Evolutionary conservation across 2,888 invertebrate species (phyloP), one percentile per base, ranked within the genome.

Genomic region (Latrodectus elegans): DNA sequence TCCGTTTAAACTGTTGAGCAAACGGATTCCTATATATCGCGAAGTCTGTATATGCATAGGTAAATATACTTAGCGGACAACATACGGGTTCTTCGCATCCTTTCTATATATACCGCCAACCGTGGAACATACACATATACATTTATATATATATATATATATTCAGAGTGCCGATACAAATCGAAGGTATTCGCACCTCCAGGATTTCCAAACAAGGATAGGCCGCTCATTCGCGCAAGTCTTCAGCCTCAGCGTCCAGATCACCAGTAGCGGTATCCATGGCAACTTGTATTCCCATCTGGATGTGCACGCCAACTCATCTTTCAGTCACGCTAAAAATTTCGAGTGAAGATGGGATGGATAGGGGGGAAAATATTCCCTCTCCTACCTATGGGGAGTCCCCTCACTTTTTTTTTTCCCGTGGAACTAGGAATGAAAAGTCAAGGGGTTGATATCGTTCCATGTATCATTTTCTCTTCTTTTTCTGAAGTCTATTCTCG

Each of bases 241-340:
- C 55, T 55, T 55, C 14, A 55, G 10, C 55, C 15, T 10, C 55
- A 12, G 15, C 55, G 55, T 55, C 15, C 55, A 14, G 55, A 55
- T 4, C 55, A 0, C 15, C 55, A 4, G 67, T 65, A 67, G 49
- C 51, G 26, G 71, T 79, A 14, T 1, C 79, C 71, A 79, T 72
- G 71, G 79, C 11, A 72, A 79, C 79, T 38, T 38, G 49, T 49
- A 72, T 79, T 71, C 71, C 71, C 79, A 71, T 38, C 22, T 10
- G 79, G 60, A 26, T 60, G 71, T 49, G 17, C 49, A 53, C 71
- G 71, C 79, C 79, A 79, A 79, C 38, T 71, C 71, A 55, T n/a
- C 55, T 79, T 49, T 38, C 38, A 38, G 55, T 79, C 79, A 79
- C 60, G 51, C 79, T 17, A 65, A 79, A 77, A 77, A 49, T 51